Base-by-base conservation (phyloP, 2,888 invertebrate genomes). In the Cheilosia vernalis region DNA sequence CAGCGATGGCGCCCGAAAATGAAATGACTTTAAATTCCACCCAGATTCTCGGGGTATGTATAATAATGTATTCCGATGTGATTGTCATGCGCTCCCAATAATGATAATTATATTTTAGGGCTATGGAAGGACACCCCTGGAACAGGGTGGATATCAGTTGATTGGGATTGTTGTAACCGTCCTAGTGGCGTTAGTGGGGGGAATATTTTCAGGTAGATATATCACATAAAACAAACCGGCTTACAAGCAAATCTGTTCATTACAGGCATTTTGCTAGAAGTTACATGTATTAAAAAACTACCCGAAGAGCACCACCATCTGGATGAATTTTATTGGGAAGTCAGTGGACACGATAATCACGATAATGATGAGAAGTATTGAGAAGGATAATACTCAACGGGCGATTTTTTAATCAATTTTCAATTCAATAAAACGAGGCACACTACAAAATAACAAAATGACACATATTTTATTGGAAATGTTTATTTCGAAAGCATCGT, bases 61-160 rank as follows among this genome's bases (percentile, higher is more conserved):
- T 17, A 17, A n/a, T n/a, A 58, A 61, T 1, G 37, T 13, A 47
- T 56, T 37, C 53, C 53, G 27, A 49, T 33, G 42, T 24, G 15
- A 10, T 24, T 19, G 21, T 33, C 27, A 21, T 42, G 42, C 4
- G n/a, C 15, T 27, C 27, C 6, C 9, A 9, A 30, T 9, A 9
- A 30, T 9, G 2, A 1, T 6, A 9, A 9, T 2, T 30, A 30
- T 30, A 30, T 21, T 49, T 10, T 80, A 93, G 88, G 95, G 95
- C 0, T 91, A 92, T 19, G 94, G 94, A 10, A 93, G 97, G 89
- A 93, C 94, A 24, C 94, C 95, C 2, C 90, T 91, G 1, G 91
- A 91, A 17, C 98, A 98, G 92, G 97, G 96, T 0, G 93, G 95
- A 37, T 96, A 95, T 90, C 98, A 98, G 92, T 91, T 97, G 37